Evolutionary conservation across 2,888 invertebrate species (phyloP).

Genomic region (Rotaria sp.): DNA sequence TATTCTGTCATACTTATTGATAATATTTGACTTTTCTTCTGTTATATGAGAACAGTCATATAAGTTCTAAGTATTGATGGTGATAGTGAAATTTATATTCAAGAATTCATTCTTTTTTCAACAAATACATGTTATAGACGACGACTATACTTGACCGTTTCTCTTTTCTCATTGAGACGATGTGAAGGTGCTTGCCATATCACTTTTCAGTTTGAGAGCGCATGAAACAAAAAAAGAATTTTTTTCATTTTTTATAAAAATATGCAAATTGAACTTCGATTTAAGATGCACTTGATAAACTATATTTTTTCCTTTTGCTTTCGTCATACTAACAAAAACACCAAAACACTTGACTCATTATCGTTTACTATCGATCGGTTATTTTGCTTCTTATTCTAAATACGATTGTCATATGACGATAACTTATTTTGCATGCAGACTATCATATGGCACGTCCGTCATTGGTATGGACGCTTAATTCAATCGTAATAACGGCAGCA

Average conservation of each 20-base stretch:
- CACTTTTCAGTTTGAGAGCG: not conserved
- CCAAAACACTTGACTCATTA: not conserved
- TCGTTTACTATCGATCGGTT: not conserved
- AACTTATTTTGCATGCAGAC: not conserved
- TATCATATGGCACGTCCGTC: not conserved
- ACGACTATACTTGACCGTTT: not conserved
- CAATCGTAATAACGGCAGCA: not conserved
- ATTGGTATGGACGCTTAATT: not conserved
- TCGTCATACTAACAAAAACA: not conserved
- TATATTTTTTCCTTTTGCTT: not conserved
- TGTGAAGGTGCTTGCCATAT: not conserved
- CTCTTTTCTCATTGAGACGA: not conserved
- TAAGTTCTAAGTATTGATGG: too few relatives aligned
- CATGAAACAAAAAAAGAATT: not conserved
- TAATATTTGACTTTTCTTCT: not conserved
- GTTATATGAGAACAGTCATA: too few relatives aligned
- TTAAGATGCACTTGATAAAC: not conserved
- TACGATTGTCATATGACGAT: not conserved
- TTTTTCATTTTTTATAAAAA: not conserved
- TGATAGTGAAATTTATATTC: too few relatives aligned
- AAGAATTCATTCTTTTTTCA: not conserved
- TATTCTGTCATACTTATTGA: not conserved
- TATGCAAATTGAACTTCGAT: not conserved
- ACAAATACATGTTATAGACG: not conserved
- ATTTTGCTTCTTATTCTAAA: not conserved